Evolutionary conservation across 1,140 invertebrate species (phyloP), one percentile per base, ranked within the genome.

Genomic region (Drosophila sproati): DNA sequence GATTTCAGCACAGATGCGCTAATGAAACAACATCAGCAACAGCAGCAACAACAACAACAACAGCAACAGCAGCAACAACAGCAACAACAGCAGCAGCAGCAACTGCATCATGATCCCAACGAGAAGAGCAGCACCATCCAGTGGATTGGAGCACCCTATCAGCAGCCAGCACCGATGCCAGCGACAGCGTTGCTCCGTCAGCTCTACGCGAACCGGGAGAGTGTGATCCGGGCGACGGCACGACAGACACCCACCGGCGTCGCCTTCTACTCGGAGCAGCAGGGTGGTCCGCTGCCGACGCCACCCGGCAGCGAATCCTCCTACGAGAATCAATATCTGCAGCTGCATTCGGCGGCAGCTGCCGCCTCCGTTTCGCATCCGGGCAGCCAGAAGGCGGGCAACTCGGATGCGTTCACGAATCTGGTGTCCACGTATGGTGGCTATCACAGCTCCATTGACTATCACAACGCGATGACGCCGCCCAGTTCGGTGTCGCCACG

Each of bases 401-500:
- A 54, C 29, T 94, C 93, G 2, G 94, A 94, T 45, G 94, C 94
- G 2, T 95, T 95, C 66, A 94, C 93, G 43, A 95, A 94, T 72
- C 90, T 95, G 28, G 94, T 95, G 2, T 95, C 94, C 2, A 94
- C 95, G 0, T 93, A 94, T 92, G 94, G 95, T 20, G 94, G 94
- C 29, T 97, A 97, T 80, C 91, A 91, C 72, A 91, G 90, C 62
- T 94, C 94, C 3, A 94, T 96, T 20, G 96, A 97, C 83, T 97
- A 97, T 83, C 96, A 97, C 87, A 97, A 97, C 32, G 97, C 98
- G 10, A 98, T 98, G 96, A 98, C 98, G 1, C 98, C 98, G 50
- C 98, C 98, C 7, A 97, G 97, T 0, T 98, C 97, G 2, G 98
- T 98, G 0, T 98, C 98, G 5, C 98, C 98, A 0, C 94, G 97